Conservation (phyloP, 2,888 invertebrate species). For the Cryptocheilus praepositus region DNA sequence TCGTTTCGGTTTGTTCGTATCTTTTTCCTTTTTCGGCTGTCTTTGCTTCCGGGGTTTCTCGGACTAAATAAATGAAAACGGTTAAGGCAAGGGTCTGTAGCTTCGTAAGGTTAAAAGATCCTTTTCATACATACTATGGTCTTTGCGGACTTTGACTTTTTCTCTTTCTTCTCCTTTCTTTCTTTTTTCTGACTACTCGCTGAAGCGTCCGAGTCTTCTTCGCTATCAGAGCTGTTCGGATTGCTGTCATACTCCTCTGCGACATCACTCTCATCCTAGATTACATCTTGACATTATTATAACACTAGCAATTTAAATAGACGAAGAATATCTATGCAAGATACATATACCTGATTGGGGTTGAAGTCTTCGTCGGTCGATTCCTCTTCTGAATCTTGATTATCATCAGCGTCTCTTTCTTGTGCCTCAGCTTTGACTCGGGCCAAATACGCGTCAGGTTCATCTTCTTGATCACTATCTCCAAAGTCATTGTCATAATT, state of each 20-base stretch:
- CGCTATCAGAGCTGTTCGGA: constrained; percentile 77
- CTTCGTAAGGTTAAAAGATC: not conserved
- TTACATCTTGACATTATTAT: not conserved
- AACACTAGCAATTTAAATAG: too few species aligned
- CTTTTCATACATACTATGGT: constrained; percentile 77
- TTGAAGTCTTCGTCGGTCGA: constrained; percentile 94
- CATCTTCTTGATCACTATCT: constrained; percentile 93
- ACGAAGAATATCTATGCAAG: not conserved
- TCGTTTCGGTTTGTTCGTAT: constrained; percentile 92
- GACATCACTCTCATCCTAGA: constrained; percentile 87
- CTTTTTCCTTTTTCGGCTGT: constrained; percentile 86
- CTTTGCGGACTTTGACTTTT: constrained; percentile 78
- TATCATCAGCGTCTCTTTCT: constrained; percentile 85
- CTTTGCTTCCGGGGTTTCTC: constrained; percentile 81
- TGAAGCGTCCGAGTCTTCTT: constrained; percentile 75
- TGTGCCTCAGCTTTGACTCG: constrained; percentile 97
- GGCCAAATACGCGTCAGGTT: constrained; percentile 97
- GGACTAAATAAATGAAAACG: constrained; percentile 74
- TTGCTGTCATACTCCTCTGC: constrained; percentile 88
- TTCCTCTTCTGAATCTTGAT: constrained; percentile 81
- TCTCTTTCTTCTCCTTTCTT: constrained; percentile 77
- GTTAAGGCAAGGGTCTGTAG: too few species aligned
- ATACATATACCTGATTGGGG: constrained; percentile 78
- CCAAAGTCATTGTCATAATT: constrained; percentile 92
- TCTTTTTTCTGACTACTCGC: constrained; percentile 76